phyloP scores from a whole-genome alignment of 2,888 invertebrate genomes.

The Ormyrus thymus region DNA sequence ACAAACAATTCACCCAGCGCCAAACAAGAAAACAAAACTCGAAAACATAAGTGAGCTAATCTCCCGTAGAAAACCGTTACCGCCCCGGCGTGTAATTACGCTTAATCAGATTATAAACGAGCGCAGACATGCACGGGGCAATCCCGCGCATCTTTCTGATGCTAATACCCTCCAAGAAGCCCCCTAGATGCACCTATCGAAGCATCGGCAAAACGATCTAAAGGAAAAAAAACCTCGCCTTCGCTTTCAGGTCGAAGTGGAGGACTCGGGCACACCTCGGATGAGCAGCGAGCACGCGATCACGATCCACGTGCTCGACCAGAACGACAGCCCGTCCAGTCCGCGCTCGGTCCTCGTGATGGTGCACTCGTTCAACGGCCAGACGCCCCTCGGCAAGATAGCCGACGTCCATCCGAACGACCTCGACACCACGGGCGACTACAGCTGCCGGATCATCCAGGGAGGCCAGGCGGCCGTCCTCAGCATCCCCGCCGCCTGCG shows the following conservation, averaged over 20 bases:
- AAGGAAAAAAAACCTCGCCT: too few species aligned
- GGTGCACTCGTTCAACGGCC: constrained; percentile 86
- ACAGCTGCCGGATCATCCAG: constrained; percentile 87
- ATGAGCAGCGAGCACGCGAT: constrained; percentile 89
- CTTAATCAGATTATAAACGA: too few species aligned
- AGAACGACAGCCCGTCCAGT: constrained; percentile 93
- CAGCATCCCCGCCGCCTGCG: constrained; percentile 86
- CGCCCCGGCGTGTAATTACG: too few species aligned
- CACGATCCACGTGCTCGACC: constrained; percentile 86
- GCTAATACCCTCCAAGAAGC: too few species aligned
- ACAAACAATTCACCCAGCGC: too few species aligned
- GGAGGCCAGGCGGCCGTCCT: constrained; percentile 77
- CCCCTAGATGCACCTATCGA: too few species aligned
- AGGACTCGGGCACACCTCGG: constrained; percentile 90
- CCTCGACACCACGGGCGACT: constrained; percentile 91
- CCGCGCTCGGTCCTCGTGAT: constrained; percentile 88
- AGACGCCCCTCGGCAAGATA: constrained; percentile 87
- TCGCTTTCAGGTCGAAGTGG: constrained; percentile 81
- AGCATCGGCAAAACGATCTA: too few species aligned
- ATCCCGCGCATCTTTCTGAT: too few species aligned
- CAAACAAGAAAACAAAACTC: too few species aligned
- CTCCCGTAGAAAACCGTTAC: too few species aligned
- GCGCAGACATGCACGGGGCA: too few species aligned
- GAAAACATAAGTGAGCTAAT: too few species aligned
- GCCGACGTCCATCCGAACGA: constrained; percentile 95